These are phyloP conservation scores for Scaptomyza graminum DNA, from an alignment of 1,140 invertebrate species.

Conservation along the genomic window DNA sequence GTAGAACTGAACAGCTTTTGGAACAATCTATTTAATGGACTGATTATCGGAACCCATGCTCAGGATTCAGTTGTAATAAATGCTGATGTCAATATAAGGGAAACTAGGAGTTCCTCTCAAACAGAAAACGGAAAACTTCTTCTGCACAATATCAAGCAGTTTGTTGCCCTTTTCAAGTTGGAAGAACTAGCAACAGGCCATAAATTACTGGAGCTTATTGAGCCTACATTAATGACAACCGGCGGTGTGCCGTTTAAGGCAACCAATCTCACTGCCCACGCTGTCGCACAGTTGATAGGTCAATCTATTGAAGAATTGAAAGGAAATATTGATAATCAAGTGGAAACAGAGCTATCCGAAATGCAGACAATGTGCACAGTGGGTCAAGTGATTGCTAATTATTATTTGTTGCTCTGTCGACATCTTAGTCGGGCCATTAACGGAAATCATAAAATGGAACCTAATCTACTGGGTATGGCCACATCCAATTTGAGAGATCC, in stretches of 20 bases:
- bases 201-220: slow-evolving; percentile 20
- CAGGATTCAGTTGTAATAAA: slow-evolving; percentile 33
- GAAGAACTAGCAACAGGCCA: slow-evolving; percentile 32
- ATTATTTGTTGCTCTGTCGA: slow-evolving; percentile 42
- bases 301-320: slow-evolving; percentile 25
- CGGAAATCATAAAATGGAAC: slow-evolving; percentile 9
- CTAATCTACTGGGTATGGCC: slow-evolving; percentile 48
- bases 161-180: slow-evolving; percentile 35
- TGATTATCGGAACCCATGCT: slow-evolving; percentile 30
- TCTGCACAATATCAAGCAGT: slow-evolving; percentile 37
- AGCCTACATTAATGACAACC: slow-evolving; percentile 53
- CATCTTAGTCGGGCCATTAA: slow-evolving; percentile 49
- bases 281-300: slow-evolving; percentile 32
- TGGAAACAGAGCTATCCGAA: not conserved
- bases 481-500: slow-evolving; percentile 63
- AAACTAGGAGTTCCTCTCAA: not conserved
- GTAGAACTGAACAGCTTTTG: slow-evolving; percentile 53
- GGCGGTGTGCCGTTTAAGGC: slow-evolving; percentile 53
- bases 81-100: slow-evolving; percentile 32
- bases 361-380: not conserved
- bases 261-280: slow-evolving; percentile 17
- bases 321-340: slow-evolving; percentile 27
- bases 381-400: slow-evolving; percentile 20
- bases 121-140: not conserved
- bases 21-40: slow-evolving; percentile 46